Percentiles rank a stretch among this genome's conserved stretches.
These are phyloP conservation scores for Zingel zingel DNA, from an alignment of 2,113 vertebrate genomes.

Conservation along the genomic window DNA sequence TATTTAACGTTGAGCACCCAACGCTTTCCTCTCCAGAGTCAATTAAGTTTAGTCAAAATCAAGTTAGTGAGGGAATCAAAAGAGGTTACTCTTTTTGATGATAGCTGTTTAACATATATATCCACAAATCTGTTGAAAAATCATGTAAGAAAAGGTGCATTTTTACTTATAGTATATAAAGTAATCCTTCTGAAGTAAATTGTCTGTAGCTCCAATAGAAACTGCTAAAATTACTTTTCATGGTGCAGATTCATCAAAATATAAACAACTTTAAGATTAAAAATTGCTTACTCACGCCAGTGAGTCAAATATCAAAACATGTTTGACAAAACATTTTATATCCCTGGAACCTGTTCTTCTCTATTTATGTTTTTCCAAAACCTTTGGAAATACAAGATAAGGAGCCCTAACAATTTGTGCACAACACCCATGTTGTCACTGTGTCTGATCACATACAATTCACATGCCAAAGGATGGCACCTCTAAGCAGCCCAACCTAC, in stretches of 20 bases:
- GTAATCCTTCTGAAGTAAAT: too few species aligned
- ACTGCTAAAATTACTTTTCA: background rate
- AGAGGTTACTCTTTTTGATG: too few species aligned
- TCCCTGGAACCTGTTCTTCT: background rate
- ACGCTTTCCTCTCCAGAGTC: too few species aligned
- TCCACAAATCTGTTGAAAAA: background rate
- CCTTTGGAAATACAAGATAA: too few species aligned
- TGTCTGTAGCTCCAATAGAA: background rate
- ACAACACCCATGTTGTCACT: too few species aligned
- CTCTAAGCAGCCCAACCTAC: background rate
- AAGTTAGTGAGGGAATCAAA: too few species aligned
- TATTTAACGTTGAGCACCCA: too few species aligned
- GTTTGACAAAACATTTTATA: background rate
- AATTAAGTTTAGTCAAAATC: too few species aligned
- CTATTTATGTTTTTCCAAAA: background rate
- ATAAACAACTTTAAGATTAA: background rate
- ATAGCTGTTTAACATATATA: background rate
- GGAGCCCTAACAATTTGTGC: too few species aligned
- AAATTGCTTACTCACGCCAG: background rate
- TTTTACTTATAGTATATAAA: too few species aligned
- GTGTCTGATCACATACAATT: too few species aligned
- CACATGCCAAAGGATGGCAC: background rate
- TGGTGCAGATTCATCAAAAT: background rate
- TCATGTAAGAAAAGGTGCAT: background rate
- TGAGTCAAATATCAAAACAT: background rate